Evolutionary conservation across 2,888 invertebrate species (phyloP), one percentile per base, ranked within the genome.

Genomic region (Drosophila nr. medialis): DNA sequence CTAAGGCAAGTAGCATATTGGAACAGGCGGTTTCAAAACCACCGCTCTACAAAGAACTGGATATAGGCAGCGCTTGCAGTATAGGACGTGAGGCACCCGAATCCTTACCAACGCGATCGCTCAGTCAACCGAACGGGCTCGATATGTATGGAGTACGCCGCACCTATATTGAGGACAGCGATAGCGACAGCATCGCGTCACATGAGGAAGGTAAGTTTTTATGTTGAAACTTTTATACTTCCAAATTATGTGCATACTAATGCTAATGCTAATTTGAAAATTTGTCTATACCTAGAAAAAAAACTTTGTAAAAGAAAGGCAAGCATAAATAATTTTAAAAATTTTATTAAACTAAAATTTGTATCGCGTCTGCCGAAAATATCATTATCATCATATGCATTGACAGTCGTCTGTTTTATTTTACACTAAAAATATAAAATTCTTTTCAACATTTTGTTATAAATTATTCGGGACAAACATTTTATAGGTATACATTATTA

Each of bases 51-150:
- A 90, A 83, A 70, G 90, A 91, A 49, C 79, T 91, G 36, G 91
- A 91, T 66, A 84, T 81, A 56, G 85, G 79, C 65, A 72, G 61
- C 10, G 83, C 77, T 51, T 80, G 80, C 64, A 86, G 65, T 50
- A 64, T 62, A 3, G 87, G 89, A 15, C 80, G 85, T 15, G 77
- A 82, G 27, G 89, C 84, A 13, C 88, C 91, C 50, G 80, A 90
- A 66, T 92, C 93, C 0, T 77, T 92, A 61, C 92, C 92, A 7
- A 90, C 91, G 27, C 90, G 96, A 74, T 96, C 96, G n/a, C 93
- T 95, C 53, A 96, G 96, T 90, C 96, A 96, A 88, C 96, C 96
- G 30, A 92, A 91, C 67, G 93, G 93, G 42, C 76, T 93, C 49
- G 93, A 93, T 24, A 83, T 82, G 1, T 91, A 84, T 73, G 91